Evolutionary conservation across 2,797 vertebrate species (phyloP), one percentile per base, ranked within the genome.

Genomic region (Cyprinella venusta): DNA sequence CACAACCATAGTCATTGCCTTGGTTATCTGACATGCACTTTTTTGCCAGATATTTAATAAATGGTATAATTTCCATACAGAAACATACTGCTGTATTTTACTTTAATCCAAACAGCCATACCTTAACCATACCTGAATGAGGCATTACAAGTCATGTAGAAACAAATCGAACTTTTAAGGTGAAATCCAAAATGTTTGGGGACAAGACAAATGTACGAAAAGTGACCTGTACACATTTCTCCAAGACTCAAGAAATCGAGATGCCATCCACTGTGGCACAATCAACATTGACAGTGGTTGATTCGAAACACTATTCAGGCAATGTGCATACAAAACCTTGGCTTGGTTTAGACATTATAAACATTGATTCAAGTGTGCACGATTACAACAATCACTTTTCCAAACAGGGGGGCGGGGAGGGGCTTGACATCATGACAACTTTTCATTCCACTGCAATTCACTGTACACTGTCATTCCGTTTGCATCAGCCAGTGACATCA

Each of bases 251-350:
- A 82, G 84, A 87, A 86, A 87, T 82, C 36, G 83, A 84, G 82
- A 87, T 72, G 84, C 84, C 84, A 86, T 68, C 86, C 76, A 54
- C 72, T 80, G 82, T 80, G 88, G 88, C 88, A 88, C 84, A 83
- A 80, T 88, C 79, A 86, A 88, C 88, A 88, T 82, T 83, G 82
- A 88, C 82, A 86, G 88, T 86, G 86, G 84, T 69, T 87, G 84
- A 78, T 84, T 88, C 68, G 59, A 88, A 88, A 88, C 86, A 87
- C 88, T 88, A 87, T 87, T 88, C 88, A 88, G 86, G 86, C 86
- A 88, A 88, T 87, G 88, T 86, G 88, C 86, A 88, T 88, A 88
- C 86, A 87, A 88, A 88, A 87, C 88, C 88, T 84, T 88, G 88
- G 86, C 88, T 88, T 87, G 88, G 82, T 88, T 88, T 81, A 88